phyloP scores from a whole-genome alignment of 35 echinoderm and acorn worm genomes.

The Heliocidaris erythrogramma region DNA sequence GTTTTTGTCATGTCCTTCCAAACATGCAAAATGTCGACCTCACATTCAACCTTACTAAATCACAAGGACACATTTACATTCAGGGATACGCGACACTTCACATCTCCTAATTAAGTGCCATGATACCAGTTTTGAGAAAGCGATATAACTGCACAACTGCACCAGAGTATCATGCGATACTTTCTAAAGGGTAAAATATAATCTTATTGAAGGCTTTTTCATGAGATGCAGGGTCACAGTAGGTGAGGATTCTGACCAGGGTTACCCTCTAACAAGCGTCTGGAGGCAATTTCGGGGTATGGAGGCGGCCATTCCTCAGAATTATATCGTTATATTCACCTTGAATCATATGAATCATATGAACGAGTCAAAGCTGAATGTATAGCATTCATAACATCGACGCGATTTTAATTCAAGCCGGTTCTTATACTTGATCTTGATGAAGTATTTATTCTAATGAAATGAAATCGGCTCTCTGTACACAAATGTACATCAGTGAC shows the following conservation, averaged over 20 bases:
- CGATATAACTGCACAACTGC: not conserved
- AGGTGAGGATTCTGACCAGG: not conserved
- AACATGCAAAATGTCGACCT: too few relatives aligned
- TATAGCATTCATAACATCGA: not conserved
- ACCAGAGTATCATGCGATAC: not conserved
- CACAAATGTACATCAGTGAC: too few relatives aligned
- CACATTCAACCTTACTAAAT: not conserved
- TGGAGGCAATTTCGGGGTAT: not conserved
- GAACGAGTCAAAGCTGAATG: not conserved
- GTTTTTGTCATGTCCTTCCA: not conserved
- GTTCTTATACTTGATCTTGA: not conserved
- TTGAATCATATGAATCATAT: not conserved
- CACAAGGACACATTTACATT: not conserved
- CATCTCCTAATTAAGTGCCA: not conserved
- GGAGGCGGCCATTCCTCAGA: not conserved
- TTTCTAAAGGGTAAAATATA: conserved; percentile 1
- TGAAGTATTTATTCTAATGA: too few relatives aligned
- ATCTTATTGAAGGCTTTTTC: not conserved
- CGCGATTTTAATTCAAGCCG: not conserved
- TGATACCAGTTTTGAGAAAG: not conserved
- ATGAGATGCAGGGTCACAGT: not conserved
- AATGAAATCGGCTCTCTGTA: too few relatives aligned
- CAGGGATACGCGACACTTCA: not conserved
- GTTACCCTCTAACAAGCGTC: conserved; percentile 8
- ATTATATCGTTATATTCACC: not conserved